Evolutionary conservation across 2,888 invertebrate genomes (phyloP), one percentile per base, ranked within the genome.

Genomic region (Nephrotoma appendiculata): DNA sequence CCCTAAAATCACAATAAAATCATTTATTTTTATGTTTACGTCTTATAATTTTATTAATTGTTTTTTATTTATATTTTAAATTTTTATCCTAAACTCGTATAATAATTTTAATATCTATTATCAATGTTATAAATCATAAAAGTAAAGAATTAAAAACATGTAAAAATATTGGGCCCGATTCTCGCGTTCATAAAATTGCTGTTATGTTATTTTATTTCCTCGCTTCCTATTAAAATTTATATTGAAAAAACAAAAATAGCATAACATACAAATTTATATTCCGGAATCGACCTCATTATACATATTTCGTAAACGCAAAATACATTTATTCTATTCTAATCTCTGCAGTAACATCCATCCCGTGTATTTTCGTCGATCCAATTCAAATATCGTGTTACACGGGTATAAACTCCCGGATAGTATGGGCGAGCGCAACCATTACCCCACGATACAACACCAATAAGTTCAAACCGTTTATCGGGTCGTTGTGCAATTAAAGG

Each of bases 401-500:
- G 92, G 0, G 96, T 96, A 90, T 97, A 97, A 0, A 97, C 96
- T 1, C 97, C 97, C 0, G 96, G 96, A 91, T 96, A 97, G 15
- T 96, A 96, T 6, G 95, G 94, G 87, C 97, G 93, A 0, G 96
- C 97, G 90, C 97, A 97, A 41, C 97, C 97, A 90, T 97, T 96
- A 45, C 97, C 97, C 97, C 97, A 97, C 0, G 97, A 97, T 0
- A 97, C 97, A 19, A 97, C 94, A 94, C 96, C 97, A 90, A 97
- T 96, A 88, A 96, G 92, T 91, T 97, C 96, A 90, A 95, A 96
- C 89, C 94, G 94, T 89, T 95, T 95, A 89, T 95, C 94, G 88
- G 93, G 93, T 90, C 95, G 94, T 92, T 94, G 93, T 0, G 95
- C 93, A 87, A 96, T 94, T 86, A 97, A 92, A 41, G 97, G 97